Conservation (phyloP, 2,113 vertebrate species). For the Sterna hirundo region DNA sequence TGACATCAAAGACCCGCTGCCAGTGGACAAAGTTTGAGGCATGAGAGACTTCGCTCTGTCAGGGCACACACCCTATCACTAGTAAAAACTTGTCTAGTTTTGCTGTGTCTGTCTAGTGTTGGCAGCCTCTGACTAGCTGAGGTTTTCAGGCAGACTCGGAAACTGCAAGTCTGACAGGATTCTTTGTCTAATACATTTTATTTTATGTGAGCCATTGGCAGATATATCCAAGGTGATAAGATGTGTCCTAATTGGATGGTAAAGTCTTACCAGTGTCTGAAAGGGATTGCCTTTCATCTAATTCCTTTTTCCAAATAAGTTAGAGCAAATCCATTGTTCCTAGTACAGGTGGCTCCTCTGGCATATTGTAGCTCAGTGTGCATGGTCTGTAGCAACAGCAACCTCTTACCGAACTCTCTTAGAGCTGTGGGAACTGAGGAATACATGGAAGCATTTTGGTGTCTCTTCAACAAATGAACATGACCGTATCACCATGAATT, state of each 20-base stretch:
- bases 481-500: not conserved
- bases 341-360: not conserved
- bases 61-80: not conserved
- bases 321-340: not conserved
- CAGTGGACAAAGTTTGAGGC: not conserved
- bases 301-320: not conserved
- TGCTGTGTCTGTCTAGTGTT: not conserved
- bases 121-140: not conserved
- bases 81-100: not conserved
- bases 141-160: not conserved
- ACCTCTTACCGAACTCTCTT: not conserved
- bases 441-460: not conserved
- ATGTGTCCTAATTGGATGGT: not conserved
- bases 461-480: not conserved
- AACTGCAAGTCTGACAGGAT: not conserved
- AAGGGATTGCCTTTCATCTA: not conserved
- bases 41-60: not conserved
- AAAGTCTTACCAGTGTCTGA: not conserved
- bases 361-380: not conserved
- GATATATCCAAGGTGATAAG: not conserved
- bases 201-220: not conserved
- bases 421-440: not conserved
- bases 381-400: not conserved
- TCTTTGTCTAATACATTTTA: not conserved
- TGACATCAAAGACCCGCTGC: not conserved